Base-by-base conservation (phyloP, 2,797 vertebrate species). In the Sandelia bainsii region DNA sequence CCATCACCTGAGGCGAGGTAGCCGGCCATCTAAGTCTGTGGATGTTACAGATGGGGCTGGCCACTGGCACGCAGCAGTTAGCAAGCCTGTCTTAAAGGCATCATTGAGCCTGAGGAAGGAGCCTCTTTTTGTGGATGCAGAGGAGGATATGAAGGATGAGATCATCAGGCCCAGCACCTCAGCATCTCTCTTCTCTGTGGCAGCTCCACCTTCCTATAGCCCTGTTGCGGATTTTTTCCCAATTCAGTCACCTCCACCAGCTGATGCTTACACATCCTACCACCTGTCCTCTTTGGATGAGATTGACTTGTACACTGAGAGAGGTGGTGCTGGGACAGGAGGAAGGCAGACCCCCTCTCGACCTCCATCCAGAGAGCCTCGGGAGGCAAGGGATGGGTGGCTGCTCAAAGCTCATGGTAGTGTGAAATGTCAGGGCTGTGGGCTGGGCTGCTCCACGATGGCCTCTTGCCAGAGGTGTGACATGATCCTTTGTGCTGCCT, bases 1-100 rank as follows among this genome's bases (percentile, higher is more conserved):
- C 74, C 97, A 91, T 77, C 97, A 96, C 82, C 95, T 96, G 79
- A 96, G 98, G 81, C 95, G 97, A 48, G 95, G 97, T n/a, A 95
- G 96, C 81, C 96, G 98, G 32, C 95, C 97, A 1, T 99, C 97
- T 3, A 96, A 97, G 79, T 98, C 97, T 0, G 96, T 99, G 86
- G 98, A 99, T n/a, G 90, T 97, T 0, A 98, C 97, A 0, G 98
- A 99, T 76, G 96, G 95, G 25, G 98, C 98, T 10, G 97, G 95
- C 57, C 96, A 96, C 53, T 97, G 97, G 97, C 98, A 98, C 86
- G 94, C 93, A 53, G 94, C 95, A 2, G 94, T 94, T 86, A 95
- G 72, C 81, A 98, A 97, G 62, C 96, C 97, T 0, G 95, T 97
- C 2, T 82, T 98, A 83, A 97, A 97, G 91, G 92, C 96, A 61